These are phyloP conservation scores for Drosophila kokeensis DNA, from an alignment of 2,888 invertebrate species.

Conservation along the genomic window DNA sequence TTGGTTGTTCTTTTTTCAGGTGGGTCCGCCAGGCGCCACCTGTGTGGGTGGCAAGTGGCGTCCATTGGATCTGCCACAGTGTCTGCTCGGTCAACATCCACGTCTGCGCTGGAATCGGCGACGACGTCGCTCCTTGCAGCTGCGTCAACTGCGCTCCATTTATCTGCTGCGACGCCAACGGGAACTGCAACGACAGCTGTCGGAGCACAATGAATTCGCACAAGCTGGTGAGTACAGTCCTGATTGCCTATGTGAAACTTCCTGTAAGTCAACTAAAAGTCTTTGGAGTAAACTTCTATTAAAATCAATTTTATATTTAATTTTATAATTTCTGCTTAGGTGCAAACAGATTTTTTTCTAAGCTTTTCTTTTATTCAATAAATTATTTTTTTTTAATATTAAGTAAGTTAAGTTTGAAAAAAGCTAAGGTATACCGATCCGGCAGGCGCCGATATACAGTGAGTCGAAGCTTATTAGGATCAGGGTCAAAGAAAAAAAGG, in stretches of 20 bases:
- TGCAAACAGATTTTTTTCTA: not conserved
- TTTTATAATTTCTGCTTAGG: not conserved
- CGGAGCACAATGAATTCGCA: slow-evolving; percentile 44
- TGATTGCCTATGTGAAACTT: not conserved
- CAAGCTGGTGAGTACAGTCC: slow-evolving; percentile 9
- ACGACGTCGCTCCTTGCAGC: slow-evolving; percentile 86
- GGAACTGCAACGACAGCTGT: slow-evolving; percentile 62
- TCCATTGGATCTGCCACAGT: slow-evolving; percentile 93
- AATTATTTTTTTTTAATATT: too few species aligned
- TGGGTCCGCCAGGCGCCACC: slow-evolving; percentile 96
- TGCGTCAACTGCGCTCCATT: slow-evolving; percentile 79
- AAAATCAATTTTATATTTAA: not conserved
- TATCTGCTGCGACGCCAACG: slow-evolving; percentile 78
- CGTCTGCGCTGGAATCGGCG: slow-evolving; percentile 92
- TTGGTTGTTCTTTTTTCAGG: slow-evolving; percentile 69
- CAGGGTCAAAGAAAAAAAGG: too few species aligned
- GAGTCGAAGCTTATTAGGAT: too few species aligned
- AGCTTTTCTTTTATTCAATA: not conserved
- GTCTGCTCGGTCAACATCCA: slow-evolving; percentile 94
- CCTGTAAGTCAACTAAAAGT: not conserved
- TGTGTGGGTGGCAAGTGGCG: slow-evolving; percentile 98
- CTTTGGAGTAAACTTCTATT: not conserved
- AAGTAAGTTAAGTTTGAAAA: too few species aligned
- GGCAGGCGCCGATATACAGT: too few species aligned
- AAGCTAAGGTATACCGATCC: too few species aligned